Evolutionary conservation across 1,140 invertebrate genomes (phyloP).

Genomic region (Tribolium madens): DNA sequence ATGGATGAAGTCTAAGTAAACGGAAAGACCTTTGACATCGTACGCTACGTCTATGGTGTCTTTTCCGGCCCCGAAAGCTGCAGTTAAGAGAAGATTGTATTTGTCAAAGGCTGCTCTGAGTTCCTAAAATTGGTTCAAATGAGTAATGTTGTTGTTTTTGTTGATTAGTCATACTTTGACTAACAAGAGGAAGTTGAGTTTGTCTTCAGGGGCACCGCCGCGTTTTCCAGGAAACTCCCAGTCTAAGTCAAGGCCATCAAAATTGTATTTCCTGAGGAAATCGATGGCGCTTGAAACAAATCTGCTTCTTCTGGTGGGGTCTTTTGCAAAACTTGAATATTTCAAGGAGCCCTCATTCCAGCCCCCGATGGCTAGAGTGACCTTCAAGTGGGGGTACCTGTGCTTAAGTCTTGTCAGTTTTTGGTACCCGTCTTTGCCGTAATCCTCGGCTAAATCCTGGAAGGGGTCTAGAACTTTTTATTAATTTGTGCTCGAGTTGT

Average conservation of each 20-base stretch:
- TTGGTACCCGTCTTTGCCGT: slow-evolving; percentile 79
- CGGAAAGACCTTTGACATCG: slow-evolving; percentile 78
- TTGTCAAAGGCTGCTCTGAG: slow-evolving; percentile 72
- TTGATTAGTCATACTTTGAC: slow-evolving; percentile 73
- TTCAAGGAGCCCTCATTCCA: slow-evolving; percentile 89
- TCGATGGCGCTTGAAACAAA: slow-evolving; percentile 76
- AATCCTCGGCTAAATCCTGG: slow-evolving; percentile 81
- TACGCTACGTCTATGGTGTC: slow-evolving; percentile 80
- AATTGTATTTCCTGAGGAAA: slow-evolving; percentile 79
- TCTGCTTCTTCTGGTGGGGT: slow-evolving; percentile 68
- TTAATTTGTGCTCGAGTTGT: not conserved
- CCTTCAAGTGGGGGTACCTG: slow-evolving; percentile 80
- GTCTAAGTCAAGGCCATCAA: slow-evolving; percentile 87
- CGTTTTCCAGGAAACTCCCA: slow-evolving; percentile 87
- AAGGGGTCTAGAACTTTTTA: slow-evolving; percentile 75
- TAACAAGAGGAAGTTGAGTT: slow-evolving; percentile 80
- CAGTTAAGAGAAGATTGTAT: slow-evolving; percentile 76
- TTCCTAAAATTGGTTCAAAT: slow-evolving; percentile 68
- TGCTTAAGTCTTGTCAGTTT: slow-evolving; percentile 76
- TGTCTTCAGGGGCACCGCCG: slow-evolving; percentile 79
- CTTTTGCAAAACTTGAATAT: slow-evolving; percentile 80
- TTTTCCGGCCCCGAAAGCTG: slow-evolving; percentile 81
- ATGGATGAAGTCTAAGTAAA: slow-evolving; percentile 85
- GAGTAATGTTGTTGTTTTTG: not conserved
- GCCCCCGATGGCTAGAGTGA: slow-evolving; percentile 85